Evolutionary conservation across 2,113 vertebrate genomes (phyloP), one percentile per base, ranked within the genome.

Genomic region (Sterrhoptilus dennistouni): DNA sequence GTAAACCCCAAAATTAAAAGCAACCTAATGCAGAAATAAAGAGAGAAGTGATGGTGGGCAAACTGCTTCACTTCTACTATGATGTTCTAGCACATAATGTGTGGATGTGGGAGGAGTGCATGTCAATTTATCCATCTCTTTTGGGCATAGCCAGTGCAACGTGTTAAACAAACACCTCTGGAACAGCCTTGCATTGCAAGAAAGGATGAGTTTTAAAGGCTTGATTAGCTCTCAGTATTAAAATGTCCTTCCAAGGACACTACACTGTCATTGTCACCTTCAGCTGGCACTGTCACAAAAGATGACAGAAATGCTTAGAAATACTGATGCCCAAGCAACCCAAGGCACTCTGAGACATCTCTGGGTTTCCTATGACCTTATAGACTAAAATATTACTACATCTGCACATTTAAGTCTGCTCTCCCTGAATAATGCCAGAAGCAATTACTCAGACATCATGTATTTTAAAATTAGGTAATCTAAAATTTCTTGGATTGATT

Each of bases 71-170:
- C 20, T 27, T 83, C 28, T 27, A 15, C n/a, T 31, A 29, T 0
- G 0, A 54, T 9, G 11, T 42, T 50, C 11, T 47, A 68, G 33
- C 6, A 35, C 42, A 29, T 5, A 20, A 35, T 21, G 14, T 3
- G 38, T 10, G 47, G 4, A 17, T 5, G 8, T 4, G 14, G 17
- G 27, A 13, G 13, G 13, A 12, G 13, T 2, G 0, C 5, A 11
- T 9, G 25, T 18, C 24, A 71, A 75, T 18, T 71, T 38, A 42
- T 25, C 11, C 29, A 20, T 15, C 20, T 38, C 22, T 44, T 44
- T 36, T 25, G 56, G n/a, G 18, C 25, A 44, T 0, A 49, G 25
- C n/a, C 83, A 68, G 33, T 6, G 29, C 27, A 64, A 0, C 9
- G 3, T 27, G 7, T 49, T 69, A 69, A 81, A 49, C 7, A 27